Evolutionary conservation across 2,113 vertebrate genomes (phyloP), one percentile per base, ranked within the genome.

Genomic region (Tamias sibiricus): DNA sequence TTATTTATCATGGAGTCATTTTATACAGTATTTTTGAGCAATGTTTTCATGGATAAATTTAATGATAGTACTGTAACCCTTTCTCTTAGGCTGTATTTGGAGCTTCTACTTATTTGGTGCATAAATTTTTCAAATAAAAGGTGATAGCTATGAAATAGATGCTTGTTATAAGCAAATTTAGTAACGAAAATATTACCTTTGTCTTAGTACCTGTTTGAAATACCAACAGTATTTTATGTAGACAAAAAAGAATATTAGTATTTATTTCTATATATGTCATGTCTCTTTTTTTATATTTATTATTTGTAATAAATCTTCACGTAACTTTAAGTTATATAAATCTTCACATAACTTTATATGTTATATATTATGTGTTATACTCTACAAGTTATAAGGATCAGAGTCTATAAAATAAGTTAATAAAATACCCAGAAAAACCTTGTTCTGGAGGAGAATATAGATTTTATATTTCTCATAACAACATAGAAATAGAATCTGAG

Each of bases 191-290:
- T 89, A 91, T 71, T 32, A 47, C 28, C 22, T 85, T 32, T 91
- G 68, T 89, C 95, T 95, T 14, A 47, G 59, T 13, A 76, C 75
- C 59, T 96, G 22, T 84, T 93, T 62, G 12, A 71, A 93, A 90
- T 85, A 71, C n/a, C 35, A 90, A 13, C 2, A 96, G 4, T 83
- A 91, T 95, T 94, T 89, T 0, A 95, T 79, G 13, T 37, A 79
- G 86, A 88, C 93, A 22, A 92, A 19, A 89, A 92, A 87, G 3
- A 84, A 52, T 22, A n/a, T 52, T 96, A 93, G 59, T 84, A 84
- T 82, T 96, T 96, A 82, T 84, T 81, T 95, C 26, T 95, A 6
- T 93, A 81, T 95, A 30, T 95, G 24, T 95, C 82, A 95, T 74
- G 62, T 86, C 8, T 6, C 16, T 42, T 84, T 87, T 82, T 47